Evolutionary conservation across 1,140 invertebrate species (phyloP), one percentile per base, ranked within the genome.

Genomic region (Cotesia typhae): DNA sequence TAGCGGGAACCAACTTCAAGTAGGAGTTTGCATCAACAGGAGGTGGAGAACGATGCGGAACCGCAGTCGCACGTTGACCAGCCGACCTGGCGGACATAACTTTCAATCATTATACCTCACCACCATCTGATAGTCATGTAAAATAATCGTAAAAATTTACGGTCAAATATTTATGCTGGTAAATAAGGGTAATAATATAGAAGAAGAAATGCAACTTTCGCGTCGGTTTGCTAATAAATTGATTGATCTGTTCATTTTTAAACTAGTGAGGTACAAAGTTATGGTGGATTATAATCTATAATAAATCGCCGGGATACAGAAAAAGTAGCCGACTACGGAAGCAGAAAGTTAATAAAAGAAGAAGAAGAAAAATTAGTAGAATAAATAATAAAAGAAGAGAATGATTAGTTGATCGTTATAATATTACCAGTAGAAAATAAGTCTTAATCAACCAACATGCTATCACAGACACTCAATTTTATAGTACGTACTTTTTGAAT

Each of bases 21-120:
- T 78, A 75, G 78, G 76, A 77, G 79, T 75, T 71, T 47, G 35
- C 68, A 53, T 65, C 37, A 63, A 73, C 68, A 64, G 51, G 73
- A 74, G 71, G 60, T 68, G 70, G 38, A 69, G 61, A 59, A 70
- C 66, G 70, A 71, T 73, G 59, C 61, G 57, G 57, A 66, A 72
- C 70, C 63, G 41, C 82, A 83, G 81, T 84, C 77, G 78, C 74
- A 75, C 76, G 73, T 77, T 77, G 78, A 77, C 79, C 80, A 78
- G 75, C 77, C 70, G 57, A 75, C 76, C 55, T 64, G 68, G 36
- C 70, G 74, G 76, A 77, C 73, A 74, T 52, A 73, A 36, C 57
- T 14, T 38, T 59, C 52, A 57, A 12, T 65, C 63, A 65, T 52
- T 57, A 55, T 28, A 55, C 12, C 17, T 7, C 17, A 9, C 5